Evolutionary conservation across 1,140 invertebrate species (phyloP), one percentile per base, ranked within the genome.

Genomic region (Drosophila kurseongensis): DNA sequence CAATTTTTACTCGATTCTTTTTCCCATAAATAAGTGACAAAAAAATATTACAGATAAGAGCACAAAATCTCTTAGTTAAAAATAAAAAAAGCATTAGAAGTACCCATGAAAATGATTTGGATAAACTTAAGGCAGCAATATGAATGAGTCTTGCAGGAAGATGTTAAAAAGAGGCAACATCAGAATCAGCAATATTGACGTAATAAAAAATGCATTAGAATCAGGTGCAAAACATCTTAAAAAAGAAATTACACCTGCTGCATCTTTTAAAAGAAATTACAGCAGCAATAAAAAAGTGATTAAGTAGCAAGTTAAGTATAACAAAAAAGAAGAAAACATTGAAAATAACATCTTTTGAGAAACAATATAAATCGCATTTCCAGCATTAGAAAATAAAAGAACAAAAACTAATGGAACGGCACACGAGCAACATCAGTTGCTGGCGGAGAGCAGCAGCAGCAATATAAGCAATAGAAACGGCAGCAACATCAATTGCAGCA

Each of bases 371-470:
- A 13, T 29, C 5, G 44, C 12, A 13, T 13, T 18, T 54, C 23
- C 16, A 14, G 23, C 38, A 41, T 42, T 62, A 42, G 27, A 54
- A 62, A 13, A 35, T 27, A 5, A 42, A 32, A 18, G 38, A 54
- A 55, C 40, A 23, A 8, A 14, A 44, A 44, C 18, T 7, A 48
- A 29, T 23, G 59, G 29, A 48, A 77, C 29, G 29, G 29, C 29
- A 32, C 29, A 44, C 42, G 1, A 12, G 44, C 44, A 57, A 23
- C 36, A 36, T 44, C 7, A 32, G 29, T 32, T 32, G 29, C 29
- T 32, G 29, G 48, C 13, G 41, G 14, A 35, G 13, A 35, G 14
- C 42, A 44, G 23, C 14, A n/a, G 41, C 52, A 44, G 32, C 18
- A 58, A 13, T 27, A n/a, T 16, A 45, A 35, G 44, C 44, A 32